phyloP scores from a whole-genome alignment of 2,797 vertebrate species.

The Platalea minor region DNA sequence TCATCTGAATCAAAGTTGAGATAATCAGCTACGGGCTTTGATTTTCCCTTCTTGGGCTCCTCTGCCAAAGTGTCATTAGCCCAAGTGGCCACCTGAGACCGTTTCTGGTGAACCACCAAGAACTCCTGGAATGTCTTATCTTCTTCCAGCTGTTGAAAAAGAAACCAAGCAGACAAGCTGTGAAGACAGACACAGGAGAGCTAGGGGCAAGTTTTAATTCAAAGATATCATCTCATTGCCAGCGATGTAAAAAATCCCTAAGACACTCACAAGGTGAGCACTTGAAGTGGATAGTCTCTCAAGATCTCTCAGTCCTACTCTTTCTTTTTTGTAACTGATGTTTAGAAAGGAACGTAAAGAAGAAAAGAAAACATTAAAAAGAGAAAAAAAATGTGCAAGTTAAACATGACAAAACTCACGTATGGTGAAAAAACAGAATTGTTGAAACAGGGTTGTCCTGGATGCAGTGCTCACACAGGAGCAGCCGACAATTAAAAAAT shows the following conservation, averaged over 20 bases:
- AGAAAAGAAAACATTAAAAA: neutral
- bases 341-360: neutral
- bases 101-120: slow-evolving; percentile 88
- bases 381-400: neutral
- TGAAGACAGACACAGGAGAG: neutral
- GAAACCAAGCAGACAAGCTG: neutral
- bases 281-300: neutral
- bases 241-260: neutral
- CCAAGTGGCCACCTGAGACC: slow-evolving; percentile 87
- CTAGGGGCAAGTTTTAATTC: neutral
- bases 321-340: neutral
- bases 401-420: neutral
- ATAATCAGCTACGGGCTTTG: slow-evolving; percentile 80
- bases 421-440: rapidly evolving
- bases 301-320: neutral
- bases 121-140: slow-evolving; percentile 91
- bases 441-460: neutral
- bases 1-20: slow-evolving; percentile 94
- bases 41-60: slow-evolving; percentile 54
- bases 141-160: slow-evolving; percentile 79
- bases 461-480: neutral
- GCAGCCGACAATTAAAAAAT: rapidly evolving
- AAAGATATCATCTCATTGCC: neutral
- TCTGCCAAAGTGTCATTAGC: slow-evolving; percentile 81
- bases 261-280: neutral